Evolutionary conservation across 2,888 invertebrate genomes (phyloP), one percentile per base, ranked within the genome.

Genomic region (Xiphydria camelus): DNA sequence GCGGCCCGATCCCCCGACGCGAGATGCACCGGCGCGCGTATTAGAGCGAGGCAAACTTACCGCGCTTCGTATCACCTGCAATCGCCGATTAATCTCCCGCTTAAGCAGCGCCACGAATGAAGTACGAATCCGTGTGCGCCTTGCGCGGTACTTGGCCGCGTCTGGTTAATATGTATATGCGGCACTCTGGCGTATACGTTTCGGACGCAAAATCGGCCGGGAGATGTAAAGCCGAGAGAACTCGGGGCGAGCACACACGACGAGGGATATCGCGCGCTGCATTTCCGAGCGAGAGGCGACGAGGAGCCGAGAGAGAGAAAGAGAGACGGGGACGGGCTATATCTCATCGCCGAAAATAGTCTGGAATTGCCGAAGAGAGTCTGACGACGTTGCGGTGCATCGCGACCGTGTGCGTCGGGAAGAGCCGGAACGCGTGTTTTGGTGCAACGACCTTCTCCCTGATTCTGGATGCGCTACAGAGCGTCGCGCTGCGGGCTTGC

Each of bases 271-370:
- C 57, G 61, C 50, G 46, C 59, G 57, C 33, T 41, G 51, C 50
- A 51, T 55, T 36, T 49, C 53, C 38, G 26, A 41, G 43, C 47
- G 21, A 33, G 34, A 23, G 26, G 21, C 21, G 15, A 36, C 18
- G 7, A 17, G 4, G 22, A 39, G 19, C 9, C 6, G 36, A 39
- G 26, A 21, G 21, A 31, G 10, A 34, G 43, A 19, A 48, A 41
- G 46, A 41, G 29, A 41, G 31, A 19, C 22, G 34, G 18, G 9
- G 19, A 33, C 9, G 32, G 47, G 55, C 57, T 41, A 57, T 61
- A 59, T 60, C 64, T 68, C 69, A 69, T 64, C 64, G 69, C 60
- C 63, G 55, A 69, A 68, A 69, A 70, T 69, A 70, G 69, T 65
- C 45, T 43, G 45, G 62, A 63, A 64, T 68, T 62, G 61, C 44